Conservation (phyloP, 2,113 vertebrate genomes). For the Coracopsis vasa region DNA sequence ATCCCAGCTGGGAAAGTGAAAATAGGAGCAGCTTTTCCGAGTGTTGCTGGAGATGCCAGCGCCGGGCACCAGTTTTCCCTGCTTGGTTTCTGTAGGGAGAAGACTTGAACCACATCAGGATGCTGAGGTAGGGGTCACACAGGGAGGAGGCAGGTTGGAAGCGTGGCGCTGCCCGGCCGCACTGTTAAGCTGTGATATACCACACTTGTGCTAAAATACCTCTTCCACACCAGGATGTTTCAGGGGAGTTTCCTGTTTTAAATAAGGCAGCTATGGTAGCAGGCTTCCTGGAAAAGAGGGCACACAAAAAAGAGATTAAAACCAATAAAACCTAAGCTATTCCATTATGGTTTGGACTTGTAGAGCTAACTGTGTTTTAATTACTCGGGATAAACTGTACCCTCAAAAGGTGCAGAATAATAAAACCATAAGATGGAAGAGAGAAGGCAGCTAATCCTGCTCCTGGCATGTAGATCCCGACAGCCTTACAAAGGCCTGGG, state of each 20-base stretch:
- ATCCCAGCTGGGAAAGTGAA: not conserved
- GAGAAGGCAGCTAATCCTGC: conserved; percentile 60
- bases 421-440: conserved; percentile 41
- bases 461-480: conserved; percentile 26
- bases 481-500: conserved; percentile 52
- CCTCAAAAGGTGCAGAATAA: conserved; percentile 56
- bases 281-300: not conserved
- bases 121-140: not conserved
- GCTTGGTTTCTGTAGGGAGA: not conserved
- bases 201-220: not conserved
- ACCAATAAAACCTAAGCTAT: conserved; percentile 16
- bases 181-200: not conserved
- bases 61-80: not conserved
- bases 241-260: not conserved
- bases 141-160: not conserved
- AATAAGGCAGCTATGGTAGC: not conserved
- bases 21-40: rapidly evolving
- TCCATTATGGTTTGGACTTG: conserved; percentile 25
- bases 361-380: conserved; percentile 50
- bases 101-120: not conserved
- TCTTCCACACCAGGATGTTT: not conserved
- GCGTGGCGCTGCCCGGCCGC: rapidly evolving
- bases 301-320: not conserved
- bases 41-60: not conserved
- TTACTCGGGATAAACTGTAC: conserved; percentile 53